Base-by-base conservation (phyloP, 2,113 vertebrate species). In the Panthera tigris region DNA sequence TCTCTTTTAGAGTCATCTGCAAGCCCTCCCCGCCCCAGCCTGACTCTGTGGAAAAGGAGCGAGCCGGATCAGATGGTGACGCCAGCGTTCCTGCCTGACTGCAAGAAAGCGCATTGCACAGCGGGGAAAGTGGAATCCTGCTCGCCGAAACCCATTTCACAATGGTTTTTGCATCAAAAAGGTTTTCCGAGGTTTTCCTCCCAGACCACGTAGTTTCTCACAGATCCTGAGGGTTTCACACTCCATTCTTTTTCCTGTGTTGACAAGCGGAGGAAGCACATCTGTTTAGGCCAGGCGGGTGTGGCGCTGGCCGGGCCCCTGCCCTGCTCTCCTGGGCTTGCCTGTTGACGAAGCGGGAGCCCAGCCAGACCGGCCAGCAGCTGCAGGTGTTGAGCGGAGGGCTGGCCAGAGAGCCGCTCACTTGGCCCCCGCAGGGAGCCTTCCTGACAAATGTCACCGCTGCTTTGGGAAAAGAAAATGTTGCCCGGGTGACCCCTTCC, bases 141-240 rank as follows among this genome's bases (percentile, higher is more conserved):
- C 33, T 73, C 41, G 1, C 18, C 0, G 14, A 84, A 41, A 23
- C 65, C 63, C 45, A 7, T 1, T 27, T 66, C 50, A 29, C 83
- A 5, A 1, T 36, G 45, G n/a, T 50, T 68, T 66, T 61, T 31
- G 48, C 84, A 31, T 89, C 36, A 66, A 12, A 57, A 85, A 19
- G 6, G 7, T 52, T 92, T 85, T 91, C 45, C 13, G 39, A 85
- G 78, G 11, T 63, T 69, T 52, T 90, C 84, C 89, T 50, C 15
- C 91, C 79, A 76, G 88, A 84, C 78, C 91, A 23, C 33, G 19
- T 65, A n/a, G 69, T 94, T 95, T 95, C 92, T 94, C 84, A 84
- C 69, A 65, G 76, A 36, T 66, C 66, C 91, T 27, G n/a, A 33
- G 79, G 14, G 27, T 15, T 55, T 95, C 91, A 66, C 82, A 36